Evolutionary conservation across 2,888 invertebrate species (phyloP).

Genomic region (Acleris holmiana): DNA sequence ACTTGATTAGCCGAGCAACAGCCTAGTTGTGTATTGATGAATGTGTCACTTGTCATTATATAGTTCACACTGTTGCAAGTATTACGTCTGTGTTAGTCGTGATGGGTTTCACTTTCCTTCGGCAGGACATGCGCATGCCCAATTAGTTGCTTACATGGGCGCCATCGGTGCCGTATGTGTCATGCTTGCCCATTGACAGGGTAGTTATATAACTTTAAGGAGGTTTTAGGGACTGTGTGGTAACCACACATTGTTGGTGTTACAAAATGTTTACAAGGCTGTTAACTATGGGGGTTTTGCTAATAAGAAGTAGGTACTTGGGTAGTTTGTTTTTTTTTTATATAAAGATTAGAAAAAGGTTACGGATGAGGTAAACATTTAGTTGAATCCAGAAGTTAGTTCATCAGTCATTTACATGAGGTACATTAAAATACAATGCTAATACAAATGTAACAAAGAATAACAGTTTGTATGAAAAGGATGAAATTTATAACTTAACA

Average conservation of each 20-base stretch:
- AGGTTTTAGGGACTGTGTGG: slow-evolving; percentile 50
- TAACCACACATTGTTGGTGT: slow-evolving; percentile 36
- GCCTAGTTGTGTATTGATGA: slow-evolving; percentile 68
- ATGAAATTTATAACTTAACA: too few species aligned
- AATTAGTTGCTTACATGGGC: slow-evolving; percentile 69
- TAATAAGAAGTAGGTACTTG: too few species aligned
- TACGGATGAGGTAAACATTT: too few species aligned
- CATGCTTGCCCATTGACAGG: slow-evolving; percentile 62
- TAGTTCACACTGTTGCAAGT: slow-evolving; percentile 83
- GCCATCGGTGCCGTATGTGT: slow-evolving; percentile 70
- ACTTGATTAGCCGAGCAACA: slow-evolving; percentile 70
- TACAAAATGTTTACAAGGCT: neutral
- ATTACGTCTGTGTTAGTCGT: slow-evolving; percentile 69
- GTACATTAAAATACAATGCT: too few species aligned
- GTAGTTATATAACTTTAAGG: slow-evolving; percentile 67
- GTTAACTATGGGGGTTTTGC: neutral
- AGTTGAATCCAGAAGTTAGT: too few species aligned
- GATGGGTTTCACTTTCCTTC: slow-evolving; percentile 79
- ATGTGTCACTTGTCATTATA: slow-evolving; percentile 76
- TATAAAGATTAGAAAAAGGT: too few species aligned
- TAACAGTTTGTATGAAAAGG: too few species aligned
- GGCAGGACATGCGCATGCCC: slow-evolving; percentile 73
- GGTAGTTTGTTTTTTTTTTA: too few species aligned
- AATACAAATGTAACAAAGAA: too few species aligned
- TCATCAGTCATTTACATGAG: too few species aligned